Evolutionary conservation across 2,113 vertebrate species (phyloP).

Genomic region (Hucho hucho): DNA sequence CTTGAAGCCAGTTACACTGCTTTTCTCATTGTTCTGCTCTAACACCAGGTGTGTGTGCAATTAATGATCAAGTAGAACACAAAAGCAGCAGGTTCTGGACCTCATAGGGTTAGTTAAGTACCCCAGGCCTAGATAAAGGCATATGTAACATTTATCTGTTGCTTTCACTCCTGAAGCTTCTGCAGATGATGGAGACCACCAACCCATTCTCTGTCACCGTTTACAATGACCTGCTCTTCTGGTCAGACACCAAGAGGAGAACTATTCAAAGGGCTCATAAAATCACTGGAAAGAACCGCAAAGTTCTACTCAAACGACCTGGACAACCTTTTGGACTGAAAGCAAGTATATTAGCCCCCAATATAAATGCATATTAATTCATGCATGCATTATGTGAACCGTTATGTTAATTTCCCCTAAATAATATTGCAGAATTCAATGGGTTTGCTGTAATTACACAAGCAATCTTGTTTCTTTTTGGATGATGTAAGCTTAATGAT

Average conservation of each 20-base stretch:
- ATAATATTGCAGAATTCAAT: background rate
- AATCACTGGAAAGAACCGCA: conserved; percentile 76
- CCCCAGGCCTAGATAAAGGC: too few species aligned
- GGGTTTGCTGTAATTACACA: background rate
- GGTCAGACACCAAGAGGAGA: conserved; percentile 82
- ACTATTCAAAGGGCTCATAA: conserved; percentile 79
- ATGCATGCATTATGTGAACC: background rate
- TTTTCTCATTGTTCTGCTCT: too few species aligned
- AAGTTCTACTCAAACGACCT: conserved; percentile 76
- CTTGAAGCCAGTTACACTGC: too few species aligned
- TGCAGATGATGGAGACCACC: conserved; percentile 77
- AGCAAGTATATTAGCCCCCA: conserved; percentile 54
- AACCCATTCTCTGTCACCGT: conserved; percentile 83
- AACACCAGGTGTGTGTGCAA: too few species aligned
- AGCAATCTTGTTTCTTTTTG: background rate
- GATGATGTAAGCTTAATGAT: background rate
- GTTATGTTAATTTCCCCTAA: background rate
- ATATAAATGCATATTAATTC: background rate
- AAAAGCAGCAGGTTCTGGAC: too few species aligned
- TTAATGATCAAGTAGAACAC: too few species aligned
- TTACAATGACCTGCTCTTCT: conserved; percentile 85
- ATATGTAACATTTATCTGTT: background rate
- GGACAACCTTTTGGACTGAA: conserved; percentile 83
- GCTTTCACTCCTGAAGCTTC: conserved; percentile 64
- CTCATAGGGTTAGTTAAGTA: too few species aligned